Evolutionary conservation across 2,113 vertebrate genomes (phyloP), one percentile per base, ranked within the genome.

Genomic region (Eonycteris spelaea): DNA sequence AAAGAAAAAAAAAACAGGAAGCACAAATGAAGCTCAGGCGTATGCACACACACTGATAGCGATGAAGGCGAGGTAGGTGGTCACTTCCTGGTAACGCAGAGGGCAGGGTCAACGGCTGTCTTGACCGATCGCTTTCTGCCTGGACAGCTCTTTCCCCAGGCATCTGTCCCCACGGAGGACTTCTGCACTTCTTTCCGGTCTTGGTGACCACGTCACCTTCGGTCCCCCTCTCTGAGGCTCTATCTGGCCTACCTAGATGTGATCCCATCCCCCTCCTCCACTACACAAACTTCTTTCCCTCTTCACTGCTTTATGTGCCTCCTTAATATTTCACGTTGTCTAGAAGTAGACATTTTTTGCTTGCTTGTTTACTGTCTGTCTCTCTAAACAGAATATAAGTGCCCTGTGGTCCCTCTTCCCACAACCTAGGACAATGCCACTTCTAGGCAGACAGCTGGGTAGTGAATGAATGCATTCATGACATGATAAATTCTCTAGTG

Each of bases 41-140:
- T 33, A 43, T 16, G 12, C 38, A 45, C 26, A 9, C 5, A 8
- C 12, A 51, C 89, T 70, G 73, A 79, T 88, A 65, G 53, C 38
- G 70, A 70, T 26, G 55, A 86, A 51, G 53, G 45, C 11, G 45
- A 12, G 10, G 40, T 28, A 6, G 33, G 18, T 78, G n/a, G 6
- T 59, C 5, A 9, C 77, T 28, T 87, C 61, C 30, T 84, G 12
- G 3, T 5, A 2, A 4, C 26, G 28, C 35, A 7, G 16, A 61
- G 18, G 21, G 7, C 65, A 21, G 12, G 7, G 12, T 53, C 2
- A 53, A 38, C 2, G 0, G 33, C 2, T 0, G 15, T 16, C 59
- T 40, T 40, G 45, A 24, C 16, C 11, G 26, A n/a, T 6, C 19
- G 22, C 67, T 88, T 59, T 86, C 33, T 75, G 8, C 51, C 61